Evolutionary conservation across 2,797 vertebrate species (phyloP), one percentile per base, ranked within the genome.

Genomic region (Halcyon leucocephala): DNA sequence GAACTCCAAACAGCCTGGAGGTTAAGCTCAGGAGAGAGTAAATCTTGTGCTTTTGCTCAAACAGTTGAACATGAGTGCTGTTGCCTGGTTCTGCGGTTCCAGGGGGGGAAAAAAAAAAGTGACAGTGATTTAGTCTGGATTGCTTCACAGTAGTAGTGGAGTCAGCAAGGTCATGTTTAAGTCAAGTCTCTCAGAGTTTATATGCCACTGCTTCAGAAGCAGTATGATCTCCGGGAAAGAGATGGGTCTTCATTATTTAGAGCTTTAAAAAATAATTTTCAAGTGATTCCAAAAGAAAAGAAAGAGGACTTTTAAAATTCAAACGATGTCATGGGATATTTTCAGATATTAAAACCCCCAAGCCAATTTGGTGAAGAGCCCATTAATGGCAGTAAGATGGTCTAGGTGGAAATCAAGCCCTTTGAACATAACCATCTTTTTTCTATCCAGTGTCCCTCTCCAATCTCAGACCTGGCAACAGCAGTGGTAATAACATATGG

Each of bases 81-180:
- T 21, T 91, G 19, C 12, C 46, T 52, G 19, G 16, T 1, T 90
- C 62, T 72, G 60, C 77, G 62, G 29, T 92, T 60, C 19, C n/a
- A n/a, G n/a, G n/a, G 35, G 35, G 35, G 35, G 35, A 35, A 28
- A 52, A 12, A 51, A 52, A 52, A 29, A 29, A 52, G 51, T 4
- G 20, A 22, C 0, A 0, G 5, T 46, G 10, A 41, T 85, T 87
- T 80, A 64, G 3, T 44, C 19, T 66, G 44, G 12, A n/a, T 54
- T 88, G 42, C 6, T 62, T n/a, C 48, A 46, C 0, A 0, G 28
- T 46, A 57, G 17, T 3, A 9, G 12, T n/a, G 25, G 13, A 42
- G 4, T 69, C 55, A 79, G 22, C 9, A 60, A 55, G n/a, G 26
- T 14, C 6, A 9, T 29, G 16, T 60, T 62, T 55, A 82, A 55